These are phyloP conservation scores for Eupithecia dodoneata DNA, from an alignment of 2,888 invertebrate species.

Conservation along the genomic window DNA sequence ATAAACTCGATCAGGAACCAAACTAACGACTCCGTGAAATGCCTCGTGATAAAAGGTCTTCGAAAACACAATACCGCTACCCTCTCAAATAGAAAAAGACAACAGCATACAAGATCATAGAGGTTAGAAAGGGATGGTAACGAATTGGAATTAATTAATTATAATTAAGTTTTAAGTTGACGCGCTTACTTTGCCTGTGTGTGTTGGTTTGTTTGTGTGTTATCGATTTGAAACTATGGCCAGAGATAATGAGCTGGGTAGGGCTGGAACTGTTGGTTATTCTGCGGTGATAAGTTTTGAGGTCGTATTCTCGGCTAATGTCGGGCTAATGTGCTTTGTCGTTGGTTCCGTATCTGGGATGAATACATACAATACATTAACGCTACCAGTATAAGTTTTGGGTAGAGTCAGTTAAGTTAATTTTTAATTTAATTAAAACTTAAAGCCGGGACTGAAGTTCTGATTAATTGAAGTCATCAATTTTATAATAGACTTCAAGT, in stretches of 20 bases:
- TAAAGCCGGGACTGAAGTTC: not conserved
- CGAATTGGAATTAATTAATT: conserved; percentile 91
- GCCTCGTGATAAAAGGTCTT: conserved; percentile 82
- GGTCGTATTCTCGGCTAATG: conserved; percentile 60
- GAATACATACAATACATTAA: conserved; percentile 3
- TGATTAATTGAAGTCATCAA: no score
- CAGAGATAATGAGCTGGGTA: conserved; percentile 81
- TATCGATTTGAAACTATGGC: conserved; percentile 80
- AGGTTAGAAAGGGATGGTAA: conserved; percentile 72
- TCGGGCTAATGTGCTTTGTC: conserved; percentile 38
- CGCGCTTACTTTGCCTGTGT: conserved; percentile 82
- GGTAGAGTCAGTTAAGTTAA: not conserved
- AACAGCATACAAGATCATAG: conserved; percentile 75
- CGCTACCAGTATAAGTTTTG: not conserved
- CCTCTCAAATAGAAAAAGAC: conserved; percentile 70
- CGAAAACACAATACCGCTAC: conserved; percentile 82
- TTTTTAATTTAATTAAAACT: not conserved
- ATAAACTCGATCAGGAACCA: conserved; percentile 80
- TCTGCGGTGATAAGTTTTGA: conserved; percentile 76
- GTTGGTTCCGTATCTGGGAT: conserved; percentile 11
- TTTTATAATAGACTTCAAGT: not conserved
- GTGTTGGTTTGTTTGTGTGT: conserved; percentile 67
- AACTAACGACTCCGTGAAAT: conserved; percentile 79
- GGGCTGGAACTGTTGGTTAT: conserved; percentile 54
- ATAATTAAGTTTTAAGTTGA: conserved; percentile 93